A percentile compares a stretch with the other conserved stretches of the same genome.
phyloP scores from a whole-genome alignment of 2,888 invertebrate species.

The Melieria omissa region DNA sequence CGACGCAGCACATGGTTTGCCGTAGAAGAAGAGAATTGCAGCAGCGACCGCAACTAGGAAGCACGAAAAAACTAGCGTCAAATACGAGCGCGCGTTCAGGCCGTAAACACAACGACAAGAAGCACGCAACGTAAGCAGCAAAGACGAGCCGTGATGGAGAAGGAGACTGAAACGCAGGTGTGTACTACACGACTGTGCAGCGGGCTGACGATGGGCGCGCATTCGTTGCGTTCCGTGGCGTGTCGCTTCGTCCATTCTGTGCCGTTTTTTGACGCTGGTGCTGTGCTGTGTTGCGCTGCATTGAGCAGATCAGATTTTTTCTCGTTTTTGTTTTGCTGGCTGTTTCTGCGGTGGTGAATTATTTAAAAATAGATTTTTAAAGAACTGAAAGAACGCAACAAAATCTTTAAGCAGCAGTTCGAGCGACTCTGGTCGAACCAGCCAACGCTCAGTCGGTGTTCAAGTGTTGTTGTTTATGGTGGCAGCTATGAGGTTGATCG shows the following conservation, averaged over 20 bases:
- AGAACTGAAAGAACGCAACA: constrained; percentile 5
- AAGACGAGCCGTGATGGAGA: neutral
- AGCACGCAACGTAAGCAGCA: neutral
- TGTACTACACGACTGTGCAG: neutral
- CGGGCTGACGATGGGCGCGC: constrained; percentile 8
- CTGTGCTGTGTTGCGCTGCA: neutral
- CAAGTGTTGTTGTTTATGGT: constrained; percentile 26
- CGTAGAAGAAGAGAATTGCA: too few relatives aligned
- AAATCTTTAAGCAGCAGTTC: constrained; percentile 13
- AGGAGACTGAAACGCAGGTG: neutral
- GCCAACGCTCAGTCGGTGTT: constrained; percentile 3
- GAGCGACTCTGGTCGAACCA: constrained; percentile 17
- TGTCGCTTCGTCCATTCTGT: constrained; percentile 13
- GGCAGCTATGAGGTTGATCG: neutral
- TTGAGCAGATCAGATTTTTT: constrained; percentile 3
- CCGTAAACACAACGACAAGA: constrained; percentile 1
- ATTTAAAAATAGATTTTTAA: constrained; percentile 32
- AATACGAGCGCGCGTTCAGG: neutral
- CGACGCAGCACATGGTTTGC: too few relatives aligned
- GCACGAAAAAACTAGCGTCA: constrained; percentile 15
- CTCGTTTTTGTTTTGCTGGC: constrained; percentile 17
- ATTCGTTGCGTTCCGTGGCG: constrained; percentile 28
- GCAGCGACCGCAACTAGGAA: constrained; percentile 16
- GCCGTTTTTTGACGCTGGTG: neutral
- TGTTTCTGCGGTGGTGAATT: constrained; percentile 16